phyloP scores from a whole-genome alignment of 2,888 invertebrate species.

The Dynastes grantii region DNA sequence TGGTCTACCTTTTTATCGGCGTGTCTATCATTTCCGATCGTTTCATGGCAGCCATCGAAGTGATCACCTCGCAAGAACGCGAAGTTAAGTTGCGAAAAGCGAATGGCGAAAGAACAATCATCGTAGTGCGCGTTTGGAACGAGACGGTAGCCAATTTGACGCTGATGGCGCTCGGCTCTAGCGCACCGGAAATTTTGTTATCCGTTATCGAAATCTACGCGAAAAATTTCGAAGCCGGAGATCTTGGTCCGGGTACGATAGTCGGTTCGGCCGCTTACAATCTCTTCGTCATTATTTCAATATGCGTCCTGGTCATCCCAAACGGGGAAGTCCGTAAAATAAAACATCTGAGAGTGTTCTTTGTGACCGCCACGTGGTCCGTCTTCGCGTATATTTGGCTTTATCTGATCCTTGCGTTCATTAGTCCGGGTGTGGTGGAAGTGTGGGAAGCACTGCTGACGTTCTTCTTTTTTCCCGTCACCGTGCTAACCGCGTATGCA shows the following conservation, averaged over 20 bases:
- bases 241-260: slow-evolving; percentile 97
- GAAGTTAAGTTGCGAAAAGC: slow-evolving; percentile 93
- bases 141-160: slow-evolving; percentile 99
- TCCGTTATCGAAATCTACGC: slow-evolving; percentile 99
- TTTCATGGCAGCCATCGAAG: slow-evolving; percentile 99
- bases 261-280: slow-evolving; percentile 99
- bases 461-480: slow-evolving; percentile 96
- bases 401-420: slow-evolving; percentile 92
- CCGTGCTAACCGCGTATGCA: slow-evolving; percentile 96
- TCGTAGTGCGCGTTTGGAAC: slow-evolving; percentile 98
- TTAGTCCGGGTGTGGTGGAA: slow-evolving; percentile 90
- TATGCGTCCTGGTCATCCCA: slow-evolving; percentile 95
- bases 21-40: slow-evolving; percentile 99
- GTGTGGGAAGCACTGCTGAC: slow-evolving; percentile 99
- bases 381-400: slow-evolving; percentile 99
- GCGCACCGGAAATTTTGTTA: slow-evolving; percentile 97
- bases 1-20: slow-evolving; percentile 97
- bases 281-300: slow-evolving; percentile 96
- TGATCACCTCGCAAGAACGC: slow-evolving; percentile 96
- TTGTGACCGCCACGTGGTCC: slow-evolving; percentile 98
- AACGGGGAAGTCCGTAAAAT: slow-evolving; percentile 93
- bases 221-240: slow-evolving; percentile 95
- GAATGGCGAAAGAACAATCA: slow-evolving; percentile 89
- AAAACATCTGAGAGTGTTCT: slow-evolving; percentile 96
- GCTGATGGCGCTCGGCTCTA: slow-evolving; percentile 98